phyloP scores from a whole-genome alignment of 2,797 vertebrate genomes.

The Prunella strophiata region DNA sequence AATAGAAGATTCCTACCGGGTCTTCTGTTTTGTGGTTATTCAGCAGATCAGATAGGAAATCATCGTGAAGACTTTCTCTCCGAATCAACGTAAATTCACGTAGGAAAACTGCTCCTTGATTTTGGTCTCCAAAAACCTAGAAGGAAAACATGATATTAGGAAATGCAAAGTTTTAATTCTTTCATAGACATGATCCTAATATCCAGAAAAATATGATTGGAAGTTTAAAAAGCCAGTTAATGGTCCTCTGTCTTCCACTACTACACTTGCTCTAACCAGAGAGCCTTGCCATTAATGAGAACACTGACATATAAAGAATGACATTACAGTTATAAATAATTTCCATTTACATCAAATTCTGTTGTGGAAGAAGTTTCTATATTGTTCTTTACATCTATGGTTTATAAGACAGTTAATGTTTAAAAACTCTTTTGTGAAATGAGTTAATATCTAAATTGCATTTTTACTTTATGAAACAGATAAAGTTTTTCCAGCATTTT shows the following conservation, averaged over 20 bases:
- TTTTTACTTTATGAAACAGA: background rate
- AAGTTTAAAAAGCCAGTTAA: background rate
- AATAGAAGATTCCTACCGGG: constrained; percentile 73
- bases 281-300: background rate
- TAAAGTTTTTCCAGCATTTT: background rate
- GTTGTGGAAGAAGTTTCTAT: background rate
- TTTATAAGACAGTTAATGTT: background rate
- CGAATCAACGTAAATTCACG: constrained; percentile 92
- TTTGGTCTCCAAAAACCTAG: constrained; percentile 83
- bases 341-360: background rate
- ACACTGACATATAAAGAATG: background rate
- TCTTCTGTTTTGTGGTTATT: constrained; percentile 88
- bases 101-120: constrained; percentile 89
- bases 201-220: background rate
- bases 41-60: constrained; percentile 83
- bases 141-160: constrained; percentile 38
- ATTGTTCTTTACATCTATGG: background rate
- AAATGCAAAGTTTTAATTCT: background rate
- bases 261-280: background rate
- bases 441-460: background rate
- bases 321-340: background rate
- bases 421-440: background rate
- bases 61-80: constrained; percentile 88
- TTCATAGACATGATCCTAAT: background rate
- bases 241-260: background rate